phyloP scores from a whole-genome alignment of 2,797 vertebrate genomes.

The Coccyzus lansbergi region DNA sequence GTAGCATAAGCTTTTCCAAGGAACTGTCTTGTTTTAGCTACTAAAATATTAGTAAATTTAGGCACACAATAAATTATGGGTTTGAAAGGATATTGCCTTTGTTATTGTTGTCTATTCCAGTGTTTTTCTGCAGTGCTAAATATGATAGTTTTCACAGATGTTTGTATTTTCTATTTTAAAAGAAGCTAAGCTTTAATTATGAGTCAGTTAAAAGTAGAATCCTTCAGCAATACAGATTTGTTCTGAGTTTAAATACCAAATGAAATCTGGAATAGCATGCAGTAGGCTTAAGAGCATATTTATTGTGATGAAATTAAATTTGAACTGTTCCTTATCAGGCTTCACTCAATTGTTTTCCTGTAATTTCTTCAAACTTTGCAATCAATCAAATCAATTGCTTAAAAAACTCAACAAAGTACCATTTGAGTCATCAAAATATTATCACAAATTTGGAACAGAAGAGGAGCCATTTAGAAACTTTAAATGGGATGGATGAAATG shows the following conservation, averaged over 20 bases:
- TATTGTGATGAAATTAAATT: slow-evolving; percentile 50
- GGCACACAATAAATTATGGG: slow-evolving; percentile 19
- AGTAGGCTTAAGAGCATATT: slow-evolving; percentile 37
- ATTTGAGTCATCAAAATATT: slow-evolving; percentile 8
- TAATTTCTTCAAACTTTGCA: slow-evolving; percentile 40
- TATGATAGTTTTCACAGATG: slow-evolving; percentile 63
- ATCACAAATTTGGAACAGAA: background rate
- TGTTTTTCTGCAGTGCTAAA: slow-evolving; percentile 68
- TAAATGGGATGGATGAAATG: background rate
- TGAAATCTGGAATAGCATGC: slow-evolving; percentile 4
- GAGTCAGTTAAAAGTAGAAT: slow-evolving; percentile 73
- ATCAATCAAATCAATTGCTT: slow-evolving; percentile 40
- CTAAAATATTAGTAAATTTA: slow-evolving; percentile 71
- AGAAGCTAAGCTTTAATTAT: slow-evolving; percentile 79
- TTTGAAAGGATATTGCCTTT: slow-evolving; percentile 29
- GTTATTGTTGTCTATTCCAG: slow-evolving; percentile 6
- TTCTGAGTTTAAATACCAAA: background rate
- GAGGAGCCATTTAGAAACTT: background rate
- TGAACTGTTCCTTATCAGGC: slow-evolving; percentile 44
- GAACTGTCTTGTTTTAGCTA: slow-evolving; percentile 71
- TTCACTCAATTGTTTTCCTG: slow-evolving; percentile 30
- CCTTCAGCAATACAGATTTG: background rate
- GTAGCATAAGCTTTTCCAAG: slow-evolving; percentile 74
- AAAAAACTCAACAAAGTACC: slow-evolving; percentile 11
- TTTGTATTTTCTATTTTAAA: slow-evolving; percentile 72